Base-by-base conservation (phyloP, 2,113 vertebrate genomes). In the Esox niger region DNA sequence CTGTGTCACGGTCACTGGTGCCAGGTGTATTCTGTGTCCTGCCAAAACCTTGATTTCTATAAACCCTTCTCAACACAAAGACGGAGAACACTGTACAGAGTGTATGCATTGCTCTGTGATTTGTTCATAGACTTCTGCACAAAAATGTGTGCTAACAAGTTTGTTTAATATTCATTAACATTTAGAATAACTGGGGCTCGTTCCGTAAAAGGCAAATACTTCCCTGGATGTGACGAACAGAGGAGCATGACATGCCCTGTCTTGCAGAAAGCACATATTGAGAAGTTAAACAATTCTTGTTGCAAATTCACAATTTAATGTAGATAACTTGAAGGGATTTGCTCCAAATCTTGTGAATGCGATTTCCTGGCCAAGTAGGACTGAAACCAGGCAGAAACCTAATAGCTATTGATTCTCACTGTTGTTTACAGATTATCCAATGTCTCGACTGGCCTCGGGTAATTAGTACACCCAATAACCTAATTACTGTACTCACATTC, bases 1-100 rank as follows among this genome's bases (percentile, higher is more conserved):
- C 63, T 21, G 33, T 67, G 35, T 55, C 23, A 23, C 8, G 35
- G 20, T n/a, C 25, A 47, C 43, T 59, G 33, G 60, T 70, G 62
- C 31, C 57, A 66, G 47, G 21, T n/a, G 2, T 54, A n/a, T 25
- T 7, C 4, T 49, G 11, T 49, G 9, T 33, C 5, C 32, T 33
- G 32, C 32, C 20, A n/a, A 49, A 2, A 17, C 20, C 13, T 3
- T 17, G 13, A n/a, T 9, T 6, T n/a, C 4, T 17, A 49, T n/a
- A 49, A 1, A 15, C 20, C 20, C 46, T n/a, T 17, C 9, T 17
- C 13, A 17, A 1, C 4, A 17, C 46, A n/a, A 17, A n/a, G 13
- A 15, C 20, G 4, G 32, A n/a, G 46, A 49, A 49, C 11, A 17
- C 20, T 17, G 4, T 9, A 49, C 4, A 49, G 13, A 1, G 9